phyloP scores from a whole-genome alignment of 2,113 vertebrate species.

The Dasyornis broadbenti region DNA sequence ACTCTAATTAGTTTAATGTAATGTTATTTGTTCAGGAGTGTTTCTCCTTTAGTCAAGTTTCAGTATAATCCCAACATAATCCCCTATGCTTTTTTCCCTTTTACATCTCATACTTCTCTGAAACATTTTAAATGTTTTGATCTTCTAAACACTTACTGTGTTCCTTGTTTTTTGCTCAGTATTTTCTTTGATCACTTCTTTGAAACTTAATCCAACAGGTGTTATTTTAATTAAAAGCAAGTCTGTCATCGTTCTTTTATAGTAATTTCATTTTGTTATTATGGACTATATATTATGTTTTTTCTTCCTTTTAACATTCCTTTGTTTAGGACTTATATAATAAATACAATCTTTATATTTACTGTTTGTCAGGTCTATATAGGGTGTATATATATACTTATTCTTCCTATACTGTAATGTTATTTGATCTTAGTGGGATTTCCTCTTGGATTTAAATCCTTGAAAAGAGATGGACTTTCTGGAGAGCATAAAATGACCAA shows the following conservation, averaged over 20 bases:
- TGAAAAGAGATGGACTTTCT: background rate
- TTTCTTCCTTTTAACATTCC: background rate
- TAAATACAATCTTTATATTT: background rate
- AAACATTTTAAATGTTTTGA: slow-evolving; percentile 15
- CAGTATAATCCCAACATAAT: slow-evolving; percentile 35
- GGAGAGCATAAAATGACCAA: background rate
- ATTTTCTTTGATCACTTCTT: slow-evolving; percentile 23
- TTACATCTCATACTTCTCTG: slow-evolving; percentile 4
- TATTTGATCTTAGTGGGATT: slow-evolving; percentile 10
- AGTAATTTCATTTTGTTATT: background rate
- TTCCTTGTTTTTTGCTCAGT: background rate
- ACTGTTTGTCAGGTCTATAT: background rate
- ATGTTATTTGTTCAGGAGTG: slow-evolving; percentile 48
- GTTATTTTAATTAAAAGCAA: slow-evolving; percentile 29
- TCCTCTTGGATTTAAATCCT: background rate
- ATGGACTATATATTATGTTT: background rate
- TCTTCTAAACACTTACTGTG: slow-evolving; percentile 15
- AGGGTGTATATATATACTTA: background rate
- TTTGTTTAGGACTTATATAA: background rate
- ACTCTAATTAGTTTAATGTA: slow-evolving; percentile 44
- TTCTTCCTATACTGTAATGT: background rate
- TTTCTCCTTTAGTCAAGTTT: slow-evolving; percentile 48
- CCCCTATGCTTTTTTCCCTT: background rate
- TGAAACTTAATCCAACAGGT: slow-evolving; percentile 45
- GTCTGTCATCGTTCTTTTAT: background rate